Base-by-base conservation (phyloP, 2,888 invertebrate genomes). In the Augiades crinisus region DNA sequence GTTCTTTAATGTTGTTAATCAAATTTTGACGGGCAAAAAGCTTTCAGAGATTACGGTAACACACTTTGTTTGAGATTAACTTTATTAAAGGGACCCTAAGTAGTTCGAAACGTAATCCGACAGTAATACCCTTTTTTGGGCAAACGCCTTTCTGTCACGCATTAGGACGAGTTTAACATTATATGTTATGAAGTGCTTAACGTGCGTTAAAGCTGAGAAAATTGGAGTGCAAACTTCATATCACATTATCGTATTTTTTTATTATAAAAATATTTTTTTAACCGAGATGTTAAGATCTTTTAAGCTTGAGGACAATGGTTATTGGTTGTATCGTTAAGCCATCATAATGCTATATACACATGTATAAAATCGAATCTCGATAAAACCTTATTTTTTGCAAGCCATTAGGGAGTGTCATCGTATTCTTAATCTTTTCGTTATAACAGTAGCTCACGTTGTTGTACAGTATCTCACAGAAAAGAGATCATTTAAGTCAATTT, bases 51-150 rank as follows among this genome's bases (percentile, higher is more conserved):
- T 38, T 30, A 47, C 10, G 13, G 21, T 14, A 17, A 47, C 21
- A 30, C 6, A 47, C 5, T 47, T 47, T 27, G 37, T 37, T 37
- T 30, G 36, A 17, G 46, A 30, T 37, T 37, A n/a, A 16, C 24
- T 27, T 17, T 16, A 24, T 24, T 34, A 13, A 38, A 6, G 19
- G 6, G n/a, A 1, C 22, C 7, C 14, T 38, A 27, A 27, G 27
- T 27, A 21, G 2, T 6, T 12, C 17, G 17, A 8, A 34, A 14
- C 2, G 7, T 10, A 47, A 47, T 21, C n/a, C 17, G 13, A 21
- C 8, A 8, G 30, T 31, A 19, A 43, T 43, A 43, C 10, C 2
- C n/a, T 5, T 17, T 31, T 19, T 19, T 31, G 43, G 17, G 10
- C 5, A 17, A 19, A 19, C 8, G 36, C 19, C 24, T 24, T 17